Evolutionary conservation across 2,888 invertebrate genomes (phyloP).

Genomic region (Zaprionus bogoriensis): DNA sequence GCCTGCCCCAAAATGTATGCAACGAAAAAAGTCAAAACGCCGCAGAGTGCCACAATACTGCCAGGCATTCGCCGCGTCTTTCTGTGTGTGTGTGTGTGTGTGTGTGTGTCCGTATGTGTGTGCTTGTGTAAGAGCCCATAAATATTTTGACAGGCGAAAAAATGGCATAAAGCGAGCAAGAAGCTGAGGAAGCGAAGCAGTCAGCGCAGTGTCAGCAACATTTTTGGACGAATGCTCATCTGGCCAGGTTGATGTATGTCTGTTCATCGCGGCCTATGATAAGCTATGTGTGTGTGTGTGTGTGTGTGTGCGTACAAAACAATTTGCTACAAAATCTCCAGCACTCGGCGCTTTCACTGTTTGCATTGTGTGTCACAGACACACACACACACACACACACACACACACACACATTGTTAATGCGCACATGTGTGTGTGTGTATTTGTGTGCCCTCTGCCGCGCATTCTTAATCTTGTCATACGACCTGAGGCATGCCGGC

Average conservation of each 20-base stretch:
- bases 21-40: conserved; percentile 46
- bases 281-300: conserved; percentile 19
- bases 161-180: conserved; percentile 10
- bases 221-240: conserved; percentile 36
- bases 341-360: conserved; percentile 41
- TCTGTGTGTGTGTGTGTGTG: conserved; percentile 5
- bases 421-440: background rate
- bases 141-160: conserved; percentile 60
- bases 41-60: conserved; percentile 51
- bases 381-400: conserved; percentile 15
- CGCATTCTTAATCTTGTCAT: too few species aligned
- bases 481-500: background rate
- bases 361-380: conserved; percentile 45
- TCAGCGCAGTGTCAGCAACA: conserved; percentile 53
- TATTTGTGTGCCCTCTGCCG: conserved; percentile 1
- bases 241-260: conserved; percentile 37
- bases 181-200: background rate
- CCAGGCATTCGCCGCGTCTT: background rate
- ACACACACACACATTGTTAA: background rate
- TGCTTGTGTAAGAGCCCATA: conserved; percentile 46
- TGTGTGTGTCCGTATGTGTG: background rate
- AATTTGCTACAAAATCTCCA: conserved; percentile 57
- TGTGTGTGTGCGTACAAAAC: conserved; percentile 25
- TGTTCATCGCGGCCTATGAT: conserved; percentile 24
- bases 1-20: conserved; percentile 37